Evolutionary conservation across 2,888 invertebrate genomes (phyloP).

Genomic region (Apamea crenata): DNA sequence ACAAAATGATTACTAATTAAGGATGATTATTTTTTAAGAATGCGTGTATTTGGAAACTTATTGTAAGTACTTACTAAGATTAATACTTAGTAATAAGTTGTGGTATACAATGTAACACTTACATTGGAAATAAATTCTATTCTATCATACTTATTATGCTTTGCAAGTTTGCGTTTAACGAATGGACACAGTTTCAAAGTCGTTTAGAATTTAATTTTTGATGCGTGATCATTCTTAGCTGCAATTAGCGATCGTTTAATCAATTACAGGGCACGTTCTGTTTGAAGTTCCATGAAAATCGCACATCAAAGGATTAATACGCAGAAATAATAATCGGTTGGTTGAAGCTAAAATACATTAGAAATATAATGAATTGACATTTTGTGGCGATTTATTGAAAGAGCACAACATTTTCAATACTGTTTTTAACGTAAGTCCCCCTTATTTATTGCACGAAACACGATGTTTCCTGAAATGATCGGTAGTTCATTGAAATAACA

Average conservation of each 20-base stretch:
- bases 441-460: background rate
- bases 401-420: conserved; percentile 6
- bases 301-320: conserved; percentile 60
- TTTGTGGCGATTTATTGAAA: conserved; percentile 17
- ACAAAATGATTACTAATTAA: too few relatives aligned
- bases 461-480: conserved; percentile 1
- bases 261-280: conserved; percentile 69
- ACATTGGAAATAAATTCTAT: too few relatives aligned
- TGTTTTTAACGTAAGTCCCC: conserved; percentile 19
- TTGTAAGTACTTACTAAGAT: too few relatives aligned
- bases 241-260: conserved; percentile 65
- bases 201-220: conserved; percentile 32
- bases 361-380: conserved; percentile 9
- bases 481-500: conserved; percentile 1
- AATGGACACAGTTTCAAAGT: conserved; percentile 57
- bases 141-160: too few relatives aligned
- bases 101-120: too few relatives aligned
- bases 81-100: too few relatives aligned
- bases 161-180: background rate
- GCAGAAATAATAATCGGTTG: conserved; percentile 50
- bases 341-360: conserved; percentile 27
- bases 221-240: conserved; percentile 41
- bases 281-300: conserved; percentile 62
- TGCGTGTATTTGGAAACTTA: too few relatives aligned
- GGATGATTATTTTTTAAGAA: too few relatives aligned